Base-by-base conservation (phyloP, 2,113 vertebrate species). In the Pithys albifrons region DNA sequence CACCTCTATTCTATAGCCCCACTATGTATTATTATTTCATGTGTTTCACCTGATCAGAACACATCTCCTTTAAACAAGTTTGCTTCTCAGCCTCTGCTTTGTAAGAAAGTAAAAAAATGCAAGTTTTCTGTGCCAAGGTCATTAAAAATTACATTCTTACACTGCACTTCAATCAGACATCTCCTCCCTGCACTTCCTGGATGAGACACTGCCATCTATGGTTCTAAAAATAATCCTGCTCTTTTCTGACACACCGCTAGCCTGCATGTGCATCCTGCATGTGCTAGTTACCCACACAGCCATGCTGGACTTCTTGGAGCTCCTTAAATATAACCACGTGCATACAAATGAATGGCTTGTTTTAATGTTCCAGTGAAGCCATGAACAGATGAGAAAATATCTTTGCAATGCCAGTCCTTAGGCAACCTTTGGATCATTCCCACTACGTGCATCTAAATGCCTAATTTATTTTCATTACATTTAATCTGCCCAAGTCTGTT, bases 141-240 rank as follows among this genome's bases (percentile, higher is more conserved):
- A 57, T 89, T 67, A 89, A 87, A 89, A 93, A 91, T 64, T 48
- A 71, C 33, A 71, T 91, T 93, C 48, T 93, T 77, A 41, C 1
- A 17, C 19, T 78, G 24, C 67, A 69, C 69, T 95, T 89, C 86
- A 59, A 59, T 23, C 69, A 81, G 76, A 91, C 25, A 78, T 67
- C 91, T 75, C 83, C 95, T 95, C 86, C 91, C 89, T 84, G 69
- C n/a, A 48, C 55, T 97, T 95, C 89, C 87, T 92, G 93, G 80
- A 95, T 75, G 84, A 82, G 65, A 72, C 73, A 92, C 35, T 78
- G 72, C 61, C 22, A 1, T 69, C 57, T 64, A n/a, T 3, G 4
- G 35, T 58, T 81, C 86, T 75, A 92, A 95, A 95, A 94, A 93
- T 95, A 95, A 65, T 31, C 29, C 80, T 52, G 66, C 65, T 88